These are phyloP conservation scores for Drosophila formosana DNA, from an alignment of 2,888 invertebrate genomes.

Conservation along the genomic window DNA sequence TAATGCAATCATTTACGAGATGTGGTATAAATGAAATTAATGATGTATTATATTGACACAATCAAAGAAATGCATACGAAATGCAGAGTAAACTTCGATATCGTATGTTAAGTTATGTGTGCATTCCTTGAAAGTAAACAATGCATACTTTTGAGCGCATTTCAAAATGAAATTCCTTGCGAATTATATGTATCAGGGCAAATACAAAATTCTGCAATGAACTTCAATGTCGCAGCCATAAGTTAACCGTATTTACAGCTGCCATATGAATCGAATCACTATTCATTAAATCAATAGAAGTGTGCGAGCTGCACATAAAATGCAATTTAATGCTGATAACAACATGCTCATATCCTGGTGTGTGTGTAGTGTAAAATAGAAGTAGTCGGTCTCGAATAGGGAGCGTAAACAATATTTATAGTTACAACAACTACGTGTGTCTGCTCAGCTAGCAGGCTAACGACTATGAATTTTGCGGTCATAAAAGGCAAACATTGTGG, in stretches of 20 bases:
- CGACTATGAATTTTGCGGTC: constrained; percentile 70
- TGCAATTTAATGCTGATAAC: constrained; percentile 45
- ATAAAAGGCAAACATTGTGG: constrained; percentile 73
- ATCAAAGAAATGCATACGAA: no score
- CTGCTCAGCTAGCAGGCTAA: constrained; percentile 24
- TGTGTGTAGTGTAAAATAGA: constrained; percentile 21
- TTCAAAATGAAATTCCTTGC: not conserved
- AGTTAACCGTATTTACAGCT: constrained; percentile 9
- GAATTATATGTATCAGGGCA: no score
- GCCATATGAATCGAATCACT: constrained; percentile 22
- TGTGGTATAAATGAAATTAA: no score
- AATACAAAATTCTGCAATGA: not conserved
- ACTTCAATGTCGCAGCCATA: not conserved
- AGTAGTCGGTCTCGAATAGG: constrained; percentile 7
- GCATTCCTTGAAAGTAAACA: not conserved
- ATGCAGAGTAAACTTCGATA: no score
- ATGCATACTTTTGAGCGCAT: constrained; percentile 1
- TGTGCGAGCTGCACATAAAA: constrained; percentile 39
- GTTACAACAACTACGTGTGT: constrained; percentile 24
- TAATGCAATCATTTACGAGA: no score
- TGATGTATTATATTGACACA: not conserved
- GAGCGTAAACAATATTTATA: constrained; percentile 59
- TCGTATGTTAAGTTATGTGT: not conserved
- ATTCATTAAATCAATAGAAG: constrained; percentile 43
- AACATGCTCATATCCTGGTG: constrained; percentile 7